Evolutionary conservation across 2,888 invertebrate genomes (phyloP).

Genomic region (Abrostola tripartita): DNA sequence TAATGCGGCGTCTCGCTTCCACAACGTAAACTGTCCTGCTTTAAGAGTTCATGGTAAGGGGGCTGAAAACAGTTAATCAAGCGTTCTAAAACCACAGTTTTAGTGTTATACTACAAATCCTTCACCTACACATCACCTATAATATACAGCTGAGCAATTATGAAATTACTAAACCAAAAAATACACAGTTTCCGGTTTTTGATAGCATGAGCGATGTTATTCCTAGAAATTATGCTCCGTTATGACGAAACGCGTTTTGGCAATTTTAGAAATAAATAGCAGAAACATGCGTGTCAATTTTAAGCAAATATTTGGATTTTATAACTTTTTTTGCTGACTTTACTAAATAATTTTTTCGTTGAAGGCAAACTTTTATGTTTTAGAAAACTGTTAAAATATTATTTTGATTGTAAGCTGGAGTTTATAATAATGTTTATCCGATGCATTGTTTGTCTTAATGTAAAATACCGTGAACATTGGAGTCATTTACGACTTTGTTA

Average conservation of each 20-base stretch:
- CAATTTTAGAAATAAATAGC: conserved; percentile 1
- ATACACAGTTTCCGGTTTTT: conserved; percentile 44
- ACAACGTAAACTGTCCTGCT: no score
- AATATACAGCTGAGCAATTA: conserved; percentile 33
- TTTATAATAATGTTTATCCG: background rate
- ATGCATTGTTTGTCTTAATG: background rate
- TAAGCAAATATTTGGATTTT: background rate
- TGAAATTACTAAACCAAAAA: conserved; percentile 44
- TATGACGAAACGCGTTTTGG: conserved; percentile 26
- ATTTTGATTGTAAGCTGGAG: no score
- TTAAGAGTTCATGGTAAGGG: no score
- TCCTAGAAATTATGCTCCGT: conserved; percentile 40
- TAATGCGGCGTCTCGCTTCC: no score
- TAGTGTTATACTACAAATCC: conserved; percentile 15
- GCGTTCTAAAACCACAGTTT: conserved; percentile 19
- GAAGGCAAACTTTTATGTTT: no score
- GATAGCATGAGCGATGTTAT: conserved; percentile 17
- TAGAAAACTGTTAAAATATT: no score
- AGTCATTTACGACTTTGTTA: conserved; percentile 8
- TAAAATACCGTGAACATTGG: conserved; percentile 6
- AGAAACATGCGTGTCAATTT: background rate
- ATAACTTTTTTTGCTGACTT: background rate
- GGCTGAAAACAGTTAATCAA: conserved; percentile 5
- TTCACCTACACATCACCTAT: conserved; percentile 25
- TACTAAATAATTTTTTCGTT: no score